phyloP scores from a whole-genome alignment of 2,113 vertebrate species.

The Pao palembangensis region DNA sequence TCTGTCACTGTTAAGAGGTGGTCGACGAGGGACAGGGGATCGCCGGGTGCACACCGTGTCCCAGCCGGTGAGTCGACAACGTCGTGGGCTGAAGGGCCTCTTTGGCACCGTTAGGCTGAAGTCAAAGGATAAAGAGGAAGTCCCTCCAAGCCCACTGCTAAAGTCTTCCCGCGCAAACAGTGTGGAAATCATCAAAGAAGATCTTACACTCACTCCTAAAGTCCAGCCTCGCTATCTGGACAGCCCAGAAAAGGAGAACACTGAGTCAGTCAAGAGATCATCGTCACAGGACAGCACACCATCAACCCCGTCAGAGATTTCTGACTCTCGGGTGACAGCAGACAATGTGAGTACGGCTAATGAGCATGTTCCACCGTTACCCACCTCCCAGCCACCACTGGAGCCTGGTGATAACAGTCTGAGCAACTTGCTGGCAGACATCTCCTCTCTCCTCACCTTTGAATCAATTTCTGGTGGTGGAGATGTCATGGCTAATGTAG shows the following conservation, averaged over 20 bases:
- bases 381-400: constrained; percentile 75
- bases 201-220: constrained; percentile 67
- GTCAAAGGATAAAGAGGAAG: constrained; percentile 79
- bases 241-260: constrained; percentile 40
- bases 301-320: constrained; percentile 43
- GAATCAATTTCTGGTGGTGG: constrained; percentile 92
- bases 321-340: constrained; percentile 69
- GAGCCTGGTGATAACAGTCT: constrained; percentile 83
- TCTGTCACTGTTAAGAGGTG: constrained; percentile 81
- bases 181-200: constrained; percentile 87
- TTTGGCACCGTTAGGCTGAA: constrained; percentile 84
- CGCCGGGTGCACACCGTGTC: constrained; percentile 75
- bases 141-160: constrained; percentile 77
- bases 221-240: constrained; percentile 56
- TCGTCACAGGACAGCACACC: constrained; percentile 41
- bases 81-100: constrained; percentile 83
- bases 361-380: constrained; percentile 32
- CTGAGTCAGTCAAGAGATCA: constrained; percentile 43
- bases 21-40: constrained; percentile 70
- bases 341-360: constrained; percentile 41
- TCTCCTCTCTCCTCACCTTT: constrained; percentile 98
- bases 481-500: constrained; percentile 90
- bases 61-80: constrained; percentile 78
- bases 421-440: constrained; percentile 94
- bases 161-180: constrained; percentile 82